phyloP scores from a whole-genome alignment of 1,140 invertebrate species.

The Antheraea pernyi region DNA sequence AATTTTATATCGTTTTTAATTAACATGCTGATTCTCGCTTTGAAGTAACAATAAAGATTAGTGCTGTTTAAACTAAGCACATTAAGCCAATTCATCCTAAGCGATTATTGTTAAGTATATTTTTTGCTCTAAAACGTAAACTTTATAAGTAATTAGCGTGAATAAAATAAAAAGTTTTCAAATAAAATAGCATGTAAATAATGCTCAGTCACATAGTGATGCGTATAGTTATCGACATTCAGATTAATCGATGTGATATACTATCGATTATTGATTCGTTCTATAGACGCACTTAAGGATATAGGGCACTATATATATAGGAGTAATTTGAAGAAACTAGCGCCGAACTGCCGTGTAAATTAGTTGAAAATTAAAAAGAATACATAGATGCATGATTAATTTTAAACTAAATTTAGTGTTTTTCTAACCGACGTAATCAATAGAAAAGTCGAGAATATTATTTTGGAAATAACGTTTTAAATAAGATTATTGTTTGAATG shows the following conservation, averaged over 20 bases:
- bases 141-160: background rate
- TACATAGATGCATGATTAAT: slow-evolving; percentile 1
- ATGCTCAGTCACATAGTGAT: slow-evolving; percentile 31
- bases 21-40: background rate
- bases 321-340: slow-evolving; percentile 41
- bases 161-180: slow-evolving; percentile 35
- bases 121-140: slow-evolving; percentile 37
- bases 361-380: no score
- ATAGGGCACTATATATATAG: background rate
- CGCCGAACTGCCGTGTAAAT: slow-evolving; percentile 48
- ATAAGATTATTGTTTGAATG: no score
- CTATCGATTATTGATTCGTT: background rate
- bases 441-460: no score
- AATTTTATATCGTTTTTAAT: background rate
- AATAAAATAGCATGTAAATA: slow-evolving; percentile 35
- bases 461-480: no score
- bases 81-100: slow-evolving; percentile 37
- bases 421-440: no score
- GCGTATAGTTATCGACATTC: background rate
- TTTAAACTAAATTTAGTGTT: slow-evolving; percentile 4
- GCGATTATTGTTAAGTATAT: slow-evolving; percentile 40
- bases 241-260: background rate
- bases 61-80: slow-evolving; percentile 57
- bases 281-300: background rate
- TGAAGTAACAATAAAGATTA: slow-evolving; percentile 3